A percentile compares a stretch with the other conserved stretches of the same genome.
Evolutionary conservation across 2,888 invertebrate genomes (phyloP).

Genomic region (Synergus umbraculus): DNA sequence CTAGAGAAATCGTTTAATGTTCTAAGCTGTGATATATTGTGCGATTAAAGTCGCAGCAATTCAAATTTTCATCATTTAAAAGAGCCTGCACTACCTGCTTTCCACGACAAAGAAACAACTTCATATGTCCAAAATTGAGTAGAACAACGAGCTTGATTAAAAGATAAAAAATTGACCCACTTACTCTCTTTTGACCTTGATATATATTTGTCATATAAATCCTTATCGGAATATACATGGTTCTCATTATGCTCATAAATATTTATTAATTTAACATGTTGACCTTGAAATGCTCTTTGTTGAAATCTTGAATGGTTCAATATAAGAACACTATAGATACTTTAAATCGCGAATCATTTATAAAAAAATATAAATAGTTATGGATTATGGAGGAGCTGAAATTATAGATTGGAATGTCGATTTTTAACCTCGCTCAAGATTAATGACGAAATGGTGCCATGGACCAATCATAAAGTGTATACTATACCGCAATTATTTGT

Average conservation of each 20-base stretch:
- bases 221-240: not conserved
- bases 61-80: not conserved
- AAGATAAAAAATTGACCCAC: not conserved
- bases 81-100: not conserved
- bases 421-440: slow-evolving; percentile 36
- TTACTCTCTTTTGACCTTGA: not conserved
- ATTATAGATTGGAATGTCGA: slow-evolving; percentile 37
- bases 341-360: not conserved
- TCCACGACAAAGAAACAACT: too few species aligned
- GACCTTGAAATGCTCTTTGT: not conserved
- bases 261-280: not conserved
- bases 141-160: not conserved
- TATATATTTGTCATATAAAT: not conserved
- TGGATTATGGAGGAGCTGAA: slow-evolving; percentile 7
- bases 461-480: slow-evolving; percentile 37
- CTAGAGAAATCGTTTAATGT: slow-evolving; percentile 1
- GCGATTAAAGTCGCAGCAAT: not conserved
- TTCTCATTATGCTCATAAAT: not conserved
- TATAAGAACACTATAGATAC: not conserved
- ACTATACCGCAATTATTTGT: slow-evolving; percentile 8
- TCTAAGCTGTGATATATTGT: slow-evolving; percentile 21
- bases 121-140: too few species aligned
- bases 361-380: not conserved
- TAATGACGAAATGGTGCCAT: slow-evolving; percentile 37
- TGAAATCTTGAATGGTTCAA: not conserved